A percentile compares a stretch with the other conserved stretches of the same genome.
phyloP scores from a whole-genome alignment of 2,113 vertebrate genomes.

The Plestiodon gilberti region DNA sequence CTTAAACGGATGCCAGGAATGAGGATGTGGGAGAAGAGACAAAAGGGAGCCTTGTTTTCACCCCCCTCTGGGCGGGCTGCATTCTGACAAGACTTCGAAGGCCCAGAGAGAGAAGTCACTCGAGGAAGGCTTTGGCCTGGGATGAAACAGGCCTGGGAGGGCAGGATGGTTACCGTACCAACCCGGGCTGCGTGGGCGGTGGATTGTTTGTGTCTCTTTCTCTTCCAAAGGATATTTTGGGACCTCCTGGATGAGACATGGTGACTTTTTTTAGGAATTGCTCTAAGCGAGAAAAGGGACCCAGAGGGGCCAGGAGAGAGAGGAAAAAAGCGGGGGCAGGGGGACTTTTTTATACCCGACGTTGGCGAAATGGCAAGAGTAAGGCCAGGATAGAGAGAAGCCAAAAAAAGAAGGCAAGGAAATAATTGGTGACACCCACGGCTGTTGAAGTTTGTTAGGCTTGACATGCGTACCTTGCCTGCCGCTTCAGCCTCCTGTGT shows the following conservation, averaged over 20 bases:
- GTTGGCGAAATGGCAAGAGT: background rate
- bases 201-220: constrained; percentile 7
- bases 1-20: background rate
- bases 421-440: background rate
- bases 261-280: background rate
- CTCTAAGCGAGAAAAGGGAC: background rate
- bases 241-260: background rate
- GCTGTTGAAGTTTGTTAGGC: background rate
- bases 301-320: background rate
- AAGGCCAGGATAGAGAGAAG: background rate
- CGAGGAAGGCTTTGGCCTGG: background rate
- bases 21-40: background rate
- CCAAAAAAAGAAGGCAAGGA: background rate
- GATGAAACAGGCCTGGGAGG: background rate
- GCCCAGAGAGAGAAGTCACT: background rate
- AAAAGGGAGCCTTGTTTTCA: constrained; percentile 14
- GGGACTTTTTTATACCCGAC: background rate
- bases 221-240: constrained; percentile 28
- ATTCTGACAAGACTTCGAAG: background rate
- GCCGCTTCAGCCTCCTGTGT: background rate
- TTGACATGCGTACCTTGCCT: background rate
- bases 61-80: background rate
- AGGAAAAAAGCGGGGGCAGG: background rate
- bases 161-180: background rate
- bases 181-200: background rate